Evolutionary conservation across 2,113 vertebrate species (phyloP).

Genomic region (Erinaceus europaeus): DNA sequence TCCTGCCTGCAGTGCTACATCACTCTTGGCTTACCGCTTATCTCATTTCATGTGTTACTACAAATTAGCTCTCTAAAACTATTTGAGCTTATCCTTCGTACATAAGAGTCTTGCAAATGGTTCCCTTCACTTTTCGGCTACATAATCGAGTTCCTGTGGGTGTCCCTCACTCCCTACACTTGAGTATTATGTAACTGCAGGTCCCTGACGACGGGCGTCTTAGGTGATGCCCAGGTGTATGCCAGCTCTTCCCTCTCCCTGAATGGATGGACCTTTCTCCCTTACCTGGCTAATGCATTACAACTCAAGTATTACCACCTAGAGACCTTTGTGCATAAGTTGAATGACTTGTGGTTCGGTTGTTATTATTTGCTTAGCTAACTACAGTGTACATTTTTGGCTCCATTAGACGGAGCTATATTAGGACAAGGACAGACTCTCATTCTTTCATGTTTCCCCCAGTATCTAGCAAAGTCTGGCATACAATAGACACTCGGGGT

Average conservation of each 20-base stretch:
- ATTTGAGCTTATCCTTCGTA: background rate
- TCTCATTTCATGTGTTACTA: constrained; percentile 1
- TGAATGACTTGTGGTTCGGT: background rate
- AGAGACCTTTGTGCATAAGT: constrained; percentile 17
- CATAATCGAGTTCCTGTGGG: background rate
- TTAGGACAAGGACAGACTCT: background rate
- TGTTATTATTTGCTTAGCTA: constrained; percentile 13
- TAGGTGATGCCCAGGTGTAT: constrained; percentile 22
- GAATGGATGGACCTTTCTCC: background rate
- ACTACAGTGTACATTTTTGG: background rate
- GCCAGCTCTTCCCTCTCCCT: background rate
- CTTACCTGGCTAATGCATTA: constrained; percentile 8
- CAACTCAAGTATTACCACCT: constrained; percentile 8
- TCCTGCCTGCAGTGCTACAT: background rate
- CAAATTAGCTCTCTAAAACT: constrained; percentile 33
- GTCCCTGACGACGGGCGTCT: background rate
- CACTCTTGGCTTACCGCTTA: background rate
- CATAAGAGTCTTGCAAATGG: background rate
- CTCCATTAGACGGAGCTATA: background rate
- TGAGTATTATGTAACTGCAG: constrained; percentile 2
- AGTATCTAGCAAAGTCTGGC: background rate
- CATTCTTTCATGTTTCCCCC: background rate
- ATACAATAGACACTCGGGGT: constrained; percentile 22
- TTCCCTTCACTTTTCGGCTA: background rate
- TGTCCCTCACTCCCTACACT: background rate